These are phyloP conservation scores for Drosophila sturtevanti DNA, from an alignment of 1,140 invertebrate genomes.

Conservation along the genomic window DNA sequence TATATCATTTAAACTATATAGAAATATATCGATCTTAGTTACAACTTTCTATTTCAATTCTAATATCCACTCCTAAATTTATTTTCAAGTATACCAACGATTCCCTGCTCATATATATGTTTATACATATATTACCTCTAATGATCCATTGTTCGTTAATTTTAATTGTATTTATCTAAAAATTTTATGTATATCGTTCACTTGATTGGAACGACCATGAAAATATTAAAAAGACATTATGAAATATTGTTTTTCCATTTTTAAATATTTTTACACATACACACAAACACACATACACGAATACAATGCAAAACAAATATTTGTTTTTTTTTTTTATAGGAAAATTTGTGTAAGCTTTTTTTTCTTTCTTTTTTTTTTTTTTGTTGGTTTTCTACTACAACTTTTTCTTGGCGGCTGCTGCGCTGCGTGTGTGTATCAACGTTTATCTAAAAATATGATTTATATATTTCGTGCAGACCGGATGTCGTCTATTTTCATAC, in stretches of 20 bases:
- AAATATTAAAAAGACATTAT: not conserved
- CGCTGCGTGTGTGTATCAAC: conserved; percentile 48
- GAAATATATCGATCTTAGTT: too few relatives aligned
- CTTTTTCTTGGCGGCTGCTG: conserved; percentile 30
- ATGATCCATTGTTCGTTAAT: too few relatives aligned
- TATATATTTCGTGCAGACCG: conserved; percentile 77
- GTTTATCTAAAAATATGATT: conserved; percentile 81
- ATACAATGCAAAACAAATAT: not conserved
- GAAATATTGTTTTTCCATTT: not conserved
- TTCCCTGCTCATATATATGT: too few relatives aligned
- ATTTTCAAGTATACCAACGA: too few relatives aligned
- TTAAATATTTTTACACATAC: not conserved
- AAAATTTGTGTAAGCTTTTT: conserved; percentile 32
- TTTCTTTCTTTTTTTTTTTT: conserved; percentile 7
- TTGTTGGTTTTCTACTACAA: conserved; percentile 39
- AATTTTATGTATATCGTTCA: not conserved
- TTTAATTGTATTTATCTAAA: too few relatives aligned
- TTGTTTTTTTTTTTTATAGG: too few relatives aligned
- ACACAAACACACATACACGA: not conserved
- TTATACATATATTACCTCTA: too few relatives aligned
- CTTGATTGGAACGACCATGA: not conserved
- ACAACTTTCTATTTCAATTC: too few relatives aligned
- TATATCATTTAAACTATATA: too few relatives aligned
- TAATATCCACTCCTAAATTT: too few relatives aligned
- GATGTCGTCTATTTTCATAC: conserved; percentile 81